Base-by-base conservation (phyloP, 2,888 invertebrate species). In the Athetis lepigone region DNA sequence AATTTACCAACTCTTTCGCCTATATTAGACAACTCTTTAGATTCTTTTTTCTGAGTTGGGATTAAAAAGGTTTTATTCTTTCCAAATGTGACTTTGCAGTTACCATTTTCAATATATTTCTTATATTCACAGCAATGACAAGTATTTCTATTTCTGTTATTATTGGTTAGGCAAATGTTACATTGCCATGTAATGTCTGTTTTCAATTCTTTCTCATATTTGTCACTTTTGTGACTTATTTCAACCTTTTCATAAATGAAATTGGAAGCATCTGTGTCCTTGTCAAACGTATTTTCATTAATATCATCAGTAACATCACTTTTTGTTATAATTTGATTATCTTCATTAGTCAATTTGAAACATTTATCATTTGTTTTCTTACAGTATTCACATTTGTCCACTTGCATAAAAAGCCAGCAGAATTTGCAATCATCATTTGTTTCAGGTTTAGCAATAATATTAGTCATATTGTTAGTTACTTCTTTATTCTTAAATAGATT, bases 81-180 rank as follows among this genome's bases (percentile, higher is more conserved):
- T 8, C 70, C 76, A 37, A 86, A 81, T 36, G 65, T 70, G 0
- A 81, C 42, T 75, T 79, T 77, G 0, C 72, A 9, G 13, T 51
- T 40, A 4, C 60, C 29, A 58, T 77, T 45, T 40, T 67, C 68
- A 1, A 45, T 55, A 6, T 33, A 27, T 54, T 55, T 72, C 23
- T 77, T 70, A 16, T 77, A 68, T 66, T 85, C 90, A 82, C 92
- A 92, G 64, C 90, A 91, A 7, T 69, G 50, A 55, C 92, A 92
- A 29, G 62, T 70, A 2, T 74, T 56, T 69, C 82, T 86, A 13
- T 86, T 58, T 18, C 21, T 39, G 33, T 77, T 76, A 40, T 86
- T 90, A 11, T 61, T 72, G 2, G 85, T 86, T 4, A 90, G 75
- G 57, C 91, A 92, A 57, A 89, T 63, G 40, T 76, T 64, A 56